Conservation (phyloP, 2,113 vertebrate genomes). For the Passer domesticus region DNA sequence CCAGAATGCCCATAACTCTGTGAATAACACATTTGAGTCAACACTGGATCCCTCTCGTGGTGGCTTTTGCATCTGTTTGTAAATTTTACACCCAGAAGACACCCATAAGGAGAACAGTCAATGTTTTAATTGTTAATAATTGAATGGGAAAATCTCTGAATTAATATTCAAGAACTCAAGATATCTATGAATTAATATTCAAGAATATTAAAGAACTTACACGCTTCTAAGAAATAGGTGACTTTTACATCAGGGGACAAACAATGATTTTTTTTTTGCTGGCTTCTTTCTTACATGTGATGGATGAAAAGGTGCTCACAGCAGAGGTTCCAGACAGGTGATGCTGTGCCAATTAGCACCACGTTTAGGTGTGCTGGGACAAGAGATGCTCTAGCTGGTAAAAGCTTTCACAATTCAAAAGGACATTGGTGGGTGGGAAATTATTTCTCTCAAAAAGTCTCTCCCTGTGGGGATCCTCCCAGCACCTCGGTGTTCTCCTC, state of each 20-base stretch:
- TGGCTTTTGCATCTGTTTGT: background rate
- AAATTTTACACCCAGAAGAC: background rate
- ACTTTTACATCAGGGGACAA: background rate
- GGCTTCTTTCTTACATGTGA: background rate
- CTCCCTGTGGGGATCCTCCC: background rate
- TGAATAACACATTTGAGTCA: background rate
- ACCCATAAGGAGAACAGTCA: background rate
- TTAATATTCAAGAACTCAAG: background rate
- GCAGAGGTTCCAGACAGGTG: background rate
- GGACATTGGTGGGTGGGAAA: accelerated
- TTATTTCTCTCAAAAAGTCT: background rate
- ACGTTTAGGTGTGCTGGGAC: background rate
- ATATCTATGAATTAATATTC: background rate
- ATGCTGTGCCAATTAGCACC: background rate
- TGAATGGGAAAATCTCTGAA: background rate
- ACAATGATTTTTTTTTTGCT: background rate
- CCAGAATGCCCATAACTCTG: background rate
- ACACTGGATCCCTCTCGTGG: background rate
- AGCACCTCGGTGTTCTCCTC: accelerated
- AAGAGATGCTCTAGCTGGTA: background rate
- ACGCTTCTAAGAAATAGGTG: background rate
- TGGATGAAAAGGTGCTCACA: background rate
- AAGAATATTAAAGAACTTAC: background rate
- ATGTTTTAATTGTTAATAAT: background rate
- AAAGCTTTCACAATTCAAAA: background rate